Evolutionary conservation across 2,888 invertebrate genomes (phyloP), one percentile per base, ranked within the genome.

Genomic region (Idaea aversata): DNA sequence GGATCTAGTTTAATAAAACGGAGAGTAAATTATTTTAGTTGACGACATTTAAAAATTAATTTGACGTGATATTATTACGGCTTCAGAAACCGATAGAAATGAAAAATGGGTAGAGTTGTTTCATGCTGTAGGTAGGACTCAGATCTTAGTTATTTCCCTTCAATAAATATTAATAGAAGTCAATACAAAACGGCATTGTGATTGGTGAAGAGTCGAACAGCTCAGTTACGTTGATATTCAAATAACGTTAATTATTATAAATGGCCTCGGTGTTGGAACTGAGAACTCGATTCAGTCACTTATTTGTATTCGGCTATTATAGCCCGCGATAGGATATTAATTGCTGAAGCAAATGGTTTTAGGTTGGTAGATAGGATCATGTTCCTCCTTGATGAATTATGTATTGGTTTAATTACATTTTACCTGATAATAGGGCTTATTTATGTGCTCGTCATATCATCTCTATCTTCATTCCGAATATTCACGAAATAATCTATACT

Each of bases 81-180:
- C 47, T 47, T 10, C 4, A 47, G 13, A 47, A 47, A 13, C 0
- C 5, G 4, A 13, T 10, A 4, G 3, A 47, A 47, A 47, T 13
- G 47, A 10, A 47, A 10, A 5, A 0, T 10, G 10, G 13, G 13
- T 47, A 47, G 13, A 47, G 4, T 13, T 47, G 5, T 36, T 36
- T 47, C 47, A 47, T 13, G 7, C 25, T 25, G 25, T 25, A 47
- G 7, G 0, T 47, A 47, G 7, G 47, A 6, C 47, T 47, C 47
- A 47, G 47, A 47, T 47, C 47, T 47, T 47, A 0, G 82, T 76
- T 77, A 80, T 85, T 85, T 83, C 78, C 77, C 57, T 65, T 70
- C 78, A 81, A 85, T 87, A 87, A 88, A 86, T 85, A 85, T 84
- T 81, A 83, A 88, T 83, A 79, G 80, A 73, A 72, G 75, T 76